Conservation (phyloP, 2,888 invertebrate species). For the Lepetodrilus schrolli region DNA sequence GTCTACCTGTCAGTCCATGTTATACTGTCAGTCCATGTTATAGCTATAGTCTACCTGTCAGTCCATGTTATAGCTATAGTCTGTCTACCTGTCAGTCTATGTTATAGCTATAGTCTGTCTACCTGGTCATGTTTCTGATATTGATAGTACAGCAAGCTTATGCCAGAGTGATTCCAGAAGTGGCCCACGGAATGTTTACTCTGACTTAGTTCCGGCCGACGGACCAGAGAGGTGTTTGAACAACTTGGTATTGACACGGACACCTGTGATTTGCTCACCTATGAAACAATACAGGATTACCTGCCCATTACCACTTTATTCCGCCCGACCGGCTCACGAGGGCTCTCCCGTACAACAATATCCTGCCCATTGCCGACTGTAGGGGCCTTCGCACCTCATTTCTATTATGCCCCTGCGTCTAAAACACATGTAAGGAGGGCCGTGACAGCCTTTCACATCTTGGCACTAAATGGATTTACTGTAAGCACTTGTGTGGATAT, state of each 20-base stretch:
- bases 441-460: constrained; percentile 10
- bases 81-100: too few species aligned
- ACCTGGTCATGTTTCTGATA: too few species aligned
- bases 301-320: neutral
- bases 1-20: too few species aligned
- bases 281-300: constrained; percentile 12
- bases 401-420: neutral
- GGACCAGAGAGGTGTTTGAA: too few species aligned
- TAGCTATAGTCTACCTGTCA: too few species aligned
- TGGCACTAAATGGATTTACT: constrained; percentile 17
- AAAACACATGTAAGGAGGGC: neutral
- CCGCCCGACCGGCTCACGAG: neutral
- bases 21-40: too few species aligned
- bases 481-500: neutral
- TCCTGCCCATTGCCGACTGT: constrained; percentile 4
- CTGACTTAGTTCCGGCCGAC: too few species aligned
- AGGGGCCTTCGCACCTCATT: neutral
- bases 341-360: neutral
- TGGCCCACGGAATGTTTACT: too few species aligned
- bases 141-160: too few species aligned
- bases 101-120: too few species aligned
- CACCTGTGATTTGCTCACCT: constrained; percentile 4
- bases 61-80: too few species aligned
- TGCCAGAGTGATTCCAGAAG: too few species aligned
- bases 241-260: neutral